Conservation (phyloP, 2,797 vertebrate species). For the Melanotaenia parkinsoni region DNA sequence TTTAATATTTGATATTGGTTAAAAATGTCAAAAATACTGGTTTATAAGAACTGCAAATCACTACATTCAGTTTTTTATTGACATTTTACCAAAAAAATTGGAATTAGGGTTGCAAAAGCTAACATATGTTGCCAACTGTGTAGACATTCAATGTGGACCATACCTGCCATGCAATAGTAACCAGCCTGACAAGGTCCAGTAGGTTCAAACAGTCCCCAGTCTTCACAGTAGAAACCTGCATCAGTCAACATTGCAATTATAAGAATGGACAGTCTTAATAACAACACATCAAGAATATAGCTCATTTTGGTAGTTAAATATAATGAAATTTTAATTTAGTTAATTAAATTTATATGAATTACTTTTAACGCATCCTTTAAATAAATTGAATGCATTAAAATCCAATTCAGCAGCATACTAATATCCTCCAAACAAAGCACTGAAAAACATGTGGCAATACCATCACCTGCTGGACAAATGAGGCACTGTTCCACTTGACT, state of each 20-base stretch:
- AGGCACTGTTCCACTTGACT: constrained; percentile 85
- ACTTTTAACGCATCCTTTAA: constrained; percentile 38
- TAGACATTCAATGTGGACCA: not conserved
- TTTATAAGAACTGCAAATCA: too few species aligned
- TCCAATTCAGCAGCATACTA: not conserved
- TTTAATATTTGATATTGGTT: not conserved
- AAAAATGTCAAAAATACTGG: not conserved
- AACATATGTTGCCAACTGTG: not conserved
- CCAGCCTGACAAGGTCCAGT: constrained; percentile 86
- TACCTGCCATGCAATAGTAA: constrained; percentile 89
- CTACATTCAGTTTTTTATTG: too few species aligned
- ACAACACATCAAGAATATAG: constrained; percentile 10
- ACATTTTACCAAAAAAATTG: not conserved
- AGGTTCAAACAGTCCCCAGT: constrained; percentile 86
- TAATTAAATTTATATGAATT: constrained; percentile 19
- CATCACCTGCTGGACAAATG: constrained; percentile 89
- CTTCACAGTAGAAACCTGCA: constrained; percentile 88
- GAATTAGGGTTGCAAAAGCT: not conserved
- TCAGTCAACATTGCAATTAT: constrained; percentile 36
- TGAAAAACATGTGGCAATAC: constrained; percentile 56
- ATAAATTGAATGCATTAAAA: constrained; percentile 8
- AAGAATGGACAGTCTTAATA: constrained; percentile 1
- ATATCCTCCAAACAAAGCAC: not conserved
- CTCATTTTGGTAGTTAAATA: constrained; percentile 8
- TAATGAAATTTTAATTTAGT: constrained; percentile 3